Conservation (phyloP, 2,113 vertebrate species). For the Mellivora capensis region DNA sequence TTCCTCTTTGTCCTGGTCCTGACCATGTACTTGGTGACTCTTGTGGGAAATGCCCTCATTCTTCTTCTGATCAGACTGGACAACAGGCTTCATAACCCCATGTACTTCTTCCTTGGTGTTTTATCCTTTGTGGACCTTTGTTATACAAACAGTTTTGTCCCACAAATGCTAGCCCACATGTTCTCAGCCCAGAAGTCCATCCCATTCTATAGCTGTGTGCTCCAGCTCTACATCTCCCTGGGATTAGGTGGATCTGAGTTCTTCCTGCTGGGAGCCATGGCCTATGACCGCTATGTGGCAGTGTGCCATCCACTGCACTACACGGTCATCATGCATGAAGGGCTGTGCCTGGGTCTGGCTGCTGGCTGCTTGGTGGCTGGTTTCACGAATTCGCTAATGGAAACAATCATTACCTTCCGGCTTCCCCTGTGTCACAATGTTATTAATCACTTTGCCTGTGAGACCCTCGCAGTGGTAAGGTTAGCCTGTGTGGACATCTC, state of each 20-base stretch:
- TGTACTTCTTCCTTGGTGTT: slow-evolving; percentile 72
- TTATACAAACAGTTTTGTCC: slow-evolving; percentile 40
- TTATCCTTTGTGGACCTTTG: slow-evolving; percentile 66
- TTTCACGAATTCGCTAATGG: slow-evolving; percentile 56
- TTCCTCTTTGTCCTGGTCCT: slow-evolving; percentile 59
- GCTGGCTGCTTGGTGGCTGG: slow-evolving; percentile 43
- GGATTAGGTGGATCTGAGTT: slow-evolving; percentile 59
- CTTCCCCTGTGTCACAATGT: slow-evolving; percentile 54
- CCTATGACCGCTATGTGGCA: slow-evolving; percentile 51
- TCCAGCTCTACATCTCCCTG: slow-evolving; percentile 42
- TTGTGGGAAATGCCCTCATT: slow-evolving; percentile 61
- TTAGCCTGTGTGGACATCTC: slow-evolving; percentile 64
- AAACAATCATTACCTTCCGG: slow-evolving; percentile 62
- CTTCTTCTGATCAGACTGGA: slow-evolving; percentile 58
- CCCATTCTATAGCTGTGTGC: slow-evolving; percentile 23
- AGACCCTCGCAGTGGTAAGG: slow-evolving; percentile 47
- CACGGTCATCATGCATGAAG: slow-evolving; percentile 16
- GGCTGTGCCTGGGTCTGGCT: slow-evolving; percentile 42
- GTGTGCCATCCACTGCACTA: slow-evolving; percentile 56
- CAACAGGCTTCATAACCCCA: slow-evolving; percentile 60
- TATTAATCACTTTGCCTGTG: slow-evolving; percentile 65
- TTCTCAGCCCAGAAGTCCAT: slow-evolving; percentile 50
- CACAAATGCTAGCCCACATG: slow-evolving; percentile 58
- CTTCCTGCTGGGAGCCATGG: slow-evolving; percentile 68
- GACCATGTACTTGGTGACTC: slow-evolving; percentile 50